Percentiles rank a stretch among this genome's conserved stretches.
Evolutionary conservation across 2,797 vertebrate species (phyloP).

Genomic region (Enteromius afrohamiltoni): DNA sequence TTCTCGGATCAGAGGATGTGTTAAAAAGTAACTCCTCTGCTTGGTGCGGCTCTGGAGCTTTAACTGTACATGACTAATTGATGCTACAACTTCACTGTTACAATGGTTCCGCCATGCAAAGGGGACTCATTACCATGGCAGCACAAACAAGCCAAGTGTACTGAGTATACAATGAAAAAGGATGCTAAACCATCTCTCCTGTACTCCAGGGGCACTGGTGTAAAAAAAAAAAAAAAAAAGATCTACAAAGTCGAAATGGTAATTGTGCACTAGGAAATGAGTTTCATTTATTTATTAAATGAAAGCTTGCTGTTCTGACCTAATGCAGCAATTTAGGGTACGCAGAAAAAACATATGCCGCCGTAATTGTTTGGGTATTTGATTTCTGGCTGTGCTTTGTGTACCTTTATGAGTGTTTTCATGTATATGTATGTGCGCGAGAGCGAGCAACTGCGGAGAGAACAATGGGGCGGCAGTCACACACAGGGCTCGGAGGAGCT

Average conservation of each 20-base stretch:
- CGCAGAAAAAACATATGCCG: constrained; percentile 69
- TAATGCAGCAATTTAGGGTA: constrained; percentile 79
- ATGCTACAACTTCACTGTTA: constrained; percentile 77
- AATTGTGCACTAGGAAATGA: constrained; percentile 85
- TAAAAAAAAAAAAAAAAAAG: constrained; percentile 74
- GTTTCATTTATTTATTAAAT: constrained; percentile 88
- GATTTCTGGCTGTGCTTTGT: constrained; percentile 49
- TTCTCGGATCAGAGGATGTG: constrained; percentile 33
- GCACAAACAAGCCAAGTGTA: constrained; percentile 84
- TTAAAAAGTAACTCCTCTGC: constrained; percentile 18
- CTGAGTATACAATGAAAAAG: constrained; percentile 81
- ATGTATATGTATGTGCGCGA: constrained; percentile 41
- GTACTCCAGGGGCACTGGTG: constrained; percentile 77
- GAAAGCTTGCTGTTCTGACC: constrained; percentile 90
- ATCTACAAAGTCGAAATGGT: constrained; percentile 78
- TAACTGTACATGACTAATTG: constrained; percentile 85
- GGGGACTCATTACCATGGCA: constrained; percentile 83
- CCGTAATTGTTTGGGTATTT: constrained; percentile 70
- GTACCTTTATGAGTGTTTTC: constrained; percentile 38
- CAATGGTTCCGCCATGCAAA: constrained; percentile 82
- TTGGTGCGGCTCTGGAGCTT: constrained; percentile 71
- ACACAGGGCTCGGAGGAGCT: constrained; percentile 38
- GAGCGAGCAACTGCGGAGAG: constrained; percentile 16
- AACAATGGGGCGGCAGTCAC: constrained; percentile 46
- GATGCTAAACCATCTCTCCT: constrained; percentile 81